Percentiles rank a stretch among this genome's conserved stretches.
phyloP scores from a whole-genome alignment of 2,888 invertebrate genomes.

The Archips crataeganus region DNA sequence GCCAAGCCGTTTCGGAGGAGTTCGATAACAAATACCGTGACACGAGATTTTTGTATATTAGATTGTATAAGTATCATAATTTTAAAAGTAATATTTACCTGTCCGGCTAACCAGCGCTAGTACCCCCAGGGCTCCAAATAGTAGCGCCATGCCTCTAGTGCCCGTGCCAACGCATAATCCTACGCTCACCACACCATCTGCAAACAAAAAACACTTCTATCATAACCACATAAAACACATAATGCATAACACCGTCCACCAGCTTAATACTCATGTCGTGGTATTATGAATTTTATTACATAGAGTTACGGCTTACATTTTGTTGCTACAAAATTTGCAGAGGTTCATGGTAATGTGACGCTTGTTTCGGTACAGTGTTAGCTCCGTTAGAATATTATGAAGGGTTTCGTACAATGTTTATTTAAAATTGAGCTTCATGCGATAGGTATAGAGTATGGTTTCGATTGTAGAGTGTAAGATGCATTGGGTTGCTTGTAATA shows the following conservation, averaged over 20 bases:
- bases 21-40: no score
- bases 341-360: constrained; percentile 39
- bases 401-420: background rate
- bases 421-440: constrained; percentile 2
- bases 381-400: constrained; percentile 31
- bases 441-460: background rate
- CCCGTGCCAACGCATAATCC: constrained; percentile 72
- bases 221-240: background rate
- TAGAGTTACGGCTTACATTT: background rate
- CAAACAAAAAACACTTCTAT: constrained; percentile 61
- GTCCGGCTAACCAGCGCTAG: constrained; percentile 73
- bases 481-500: constrained; percentile 19
- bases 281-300: constrained; percentile 19
- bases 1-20: no score
- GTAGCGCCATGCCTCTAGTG: constrained; percentile 73
- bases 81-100: constrained; percentile 56
- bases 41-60: no score
- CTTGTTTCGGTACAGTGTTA: constrained; percentile 38
- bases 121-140: constrained; percentile 72
- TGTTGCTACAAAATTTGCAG: constrained; percentile 11
- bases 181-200: constrained; percentile 60
- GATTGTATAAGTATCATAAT: no score
- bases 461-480: background rate
- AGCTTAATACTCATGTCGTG: background rate
- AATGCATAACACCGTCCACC: background rate